These are phyloP conservation scores for Pipistrellus kuhlii DNA, from an alignment of 2,797 vertebrate genomes.

Conservation along the genomic window DNA sequence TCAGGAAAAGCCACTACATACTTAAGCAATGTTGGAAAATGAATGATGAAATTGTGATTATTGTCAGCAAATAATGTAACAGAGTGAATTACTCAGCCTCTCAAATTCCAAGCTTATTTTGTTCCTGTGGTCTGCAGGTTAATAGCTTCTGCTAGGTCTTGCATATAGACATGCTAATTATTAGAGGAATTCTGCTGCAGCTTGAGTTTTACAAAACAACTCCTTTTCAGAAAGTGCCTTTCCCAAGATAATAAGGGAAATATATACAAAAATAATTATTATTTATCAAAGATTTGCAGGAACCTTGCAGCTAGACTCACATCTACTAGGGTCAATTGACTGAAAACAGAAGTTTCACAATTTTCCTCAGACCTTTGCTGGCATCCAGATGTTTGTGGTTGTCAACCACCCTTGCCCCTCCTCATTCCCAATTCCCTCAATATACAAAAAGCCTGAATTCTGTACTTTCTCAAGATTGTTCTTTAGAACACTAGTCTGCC, in stretches of 20 bases:
- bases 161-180: neutral
- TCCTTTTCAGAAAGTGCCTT: neutral
- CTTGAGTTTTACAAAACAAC: neutral
- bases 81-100: neutral
- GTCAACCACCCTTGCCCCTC: neutral
- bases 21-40: constrained; percentile 17
- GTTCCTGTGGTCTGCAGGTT: neutral
- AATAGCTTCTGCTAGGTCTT: neutral
- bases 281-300: neutral
- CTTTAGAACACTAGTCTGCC: neutral
- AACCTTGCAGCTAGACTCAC: neutral
- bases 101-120: neutral
- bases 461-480: neutral
- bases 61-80: neutral
- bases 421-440: neutral
- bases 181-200: neutral
- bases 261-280: neutral
- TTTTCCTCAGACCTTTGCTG: neutral
- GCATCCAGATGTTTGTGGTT: neutral
- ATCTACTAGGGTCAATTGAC: neutral
- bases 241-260: neutral
- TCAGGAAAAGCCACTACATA: neutral
- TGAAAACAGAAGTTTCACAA: neutral
- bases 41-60: neutral
- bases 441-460: neutral